Percentiles rank a stretch among this genome's conserved stretches.
Conservation (phyloP, 2,113 vertebrate species). For the Camelus dromedarius region DNA sequence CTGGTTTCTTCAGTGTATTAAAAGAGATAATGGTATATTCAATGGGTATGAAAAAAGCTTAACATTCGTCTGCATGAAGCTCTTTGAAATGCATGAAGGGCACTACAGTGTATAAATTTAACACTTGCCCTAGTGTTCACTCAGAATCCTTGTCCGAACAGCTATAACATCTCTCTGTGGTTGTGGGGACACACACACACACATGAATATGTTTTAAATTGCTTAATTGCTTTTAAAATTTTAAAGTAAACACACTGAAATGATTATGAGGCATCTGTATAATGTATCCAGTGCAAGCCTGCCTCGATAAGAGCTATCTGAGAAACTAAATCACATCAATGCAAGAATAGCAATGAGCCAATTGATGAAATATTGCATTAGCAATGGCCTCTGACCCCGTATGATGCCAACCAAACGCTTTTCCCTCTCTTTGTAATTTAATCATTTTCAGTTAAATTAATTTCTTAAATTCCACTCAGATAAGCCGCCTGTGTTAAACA, state of each 20-base stretch:
- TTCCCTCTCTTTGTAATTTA: constrained; percentile 76
- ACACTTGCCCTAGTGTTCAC: constrained; percentile 65
- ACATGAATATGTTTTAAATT: constrained; percentile 53
- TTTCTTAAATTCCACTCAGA: constrained; percentile 76
- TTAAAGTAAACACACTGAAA: constrained; percentile 76
- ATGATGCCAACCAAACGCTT: constrained; percentile 73
- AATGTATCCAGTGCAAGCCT: constrained; percentile 62
- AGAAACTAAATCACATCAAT: constrained; percentile 78
- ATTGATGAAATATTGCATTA: constrained; percentile 81
- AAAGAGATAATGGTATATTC: constrained; percentile 79
- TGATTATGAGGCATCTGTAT: constrained; percentile 72
- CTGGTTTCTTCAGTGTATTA: constrained; percentile 48
- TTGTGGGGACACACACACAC: background rate
- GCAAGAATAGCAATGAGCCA: constrained; percentile 79
- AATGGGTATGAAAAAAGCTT: constrained; percentile 72
- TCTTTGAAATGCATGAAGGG: constrained; percentile 80
- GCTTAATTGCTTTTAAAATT: constrained; percentile 72
- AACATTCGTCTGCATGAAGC: constrained; percentile 61
- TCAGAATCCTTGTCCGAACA: background rate
- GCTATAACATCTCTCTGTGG: constrained; percentile 62
- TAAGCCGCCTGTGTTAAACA: constrained; percentile 58
- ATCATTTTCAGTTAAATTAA: constrained; percentile 80
- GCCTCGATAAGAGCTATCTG: constrained; percentile 68
- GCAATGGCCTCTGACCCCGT: constrained; percentile 58
- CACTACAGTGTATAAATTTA: constrained; percentile 62